Conservation (phyloP, 2,888 invertebrate species). For the Erebia epiphron region DNA sequence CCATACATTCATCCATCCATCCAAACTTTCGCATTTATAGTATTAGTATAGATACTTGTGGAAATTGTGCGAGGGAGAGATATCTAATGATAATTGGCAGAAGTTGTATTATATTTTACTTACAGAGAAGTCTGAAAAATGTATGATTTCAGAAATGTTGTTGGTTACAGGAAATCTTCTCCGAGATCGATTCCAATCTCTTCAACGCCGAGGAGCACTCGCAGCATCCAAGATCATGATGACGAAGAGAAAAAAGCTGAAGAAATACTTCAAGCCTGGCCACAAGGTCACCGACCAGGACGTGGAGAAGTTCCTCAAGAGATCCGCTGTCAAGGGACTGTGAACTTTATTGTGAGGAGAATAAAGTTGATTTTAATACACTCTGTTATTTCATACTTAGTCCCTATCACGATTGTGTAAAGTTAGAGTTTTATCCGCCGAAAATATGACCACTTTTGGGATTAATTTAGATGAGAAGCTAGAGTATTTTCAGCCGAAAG, state of each 20-base stretch:
- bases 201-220: constrained; percentile 95
- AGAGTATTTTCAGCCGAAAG: too few species aligned
- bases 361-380: constrained; percentile 16
- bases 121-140: neutral
- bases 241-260: constrained; percentile 87
- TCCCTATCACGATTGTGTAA: too few species aligned
- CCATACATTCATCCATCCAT: too few species aligned
- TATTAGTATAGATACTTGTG: too few species aligned
- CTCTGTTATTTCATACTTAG: neutral
- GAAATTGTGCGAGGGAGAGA: too few species aligned
- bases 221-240: constrained; percentile 87
- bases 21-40: too few species aligned
- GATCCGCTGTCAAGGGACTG: constrained; percentile 9
- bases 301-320: constrained; percentile 57
- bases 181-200: constrained; percentile 91
- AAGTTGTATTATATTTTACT: too few species aligned
- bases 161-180: constrained; percentile 86
- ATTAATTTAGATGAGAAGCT: too few species aligned
- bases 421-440: too few species aligned
- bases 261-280: constrained; percentile 86
- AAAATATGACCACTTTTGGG: too few species aligned
- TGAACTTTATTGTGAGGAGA: neutral
- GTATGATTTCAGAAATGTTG: constrained; percentile 3
- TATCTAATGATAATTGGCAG: too few species aligned
- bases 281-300: constrained; percentile 82